Percentiles rank a stretch among this genome's conserved stretches.
Conservation (phyloP, 2,797 vertebrate species). For the Tangara arthus region DNA sequence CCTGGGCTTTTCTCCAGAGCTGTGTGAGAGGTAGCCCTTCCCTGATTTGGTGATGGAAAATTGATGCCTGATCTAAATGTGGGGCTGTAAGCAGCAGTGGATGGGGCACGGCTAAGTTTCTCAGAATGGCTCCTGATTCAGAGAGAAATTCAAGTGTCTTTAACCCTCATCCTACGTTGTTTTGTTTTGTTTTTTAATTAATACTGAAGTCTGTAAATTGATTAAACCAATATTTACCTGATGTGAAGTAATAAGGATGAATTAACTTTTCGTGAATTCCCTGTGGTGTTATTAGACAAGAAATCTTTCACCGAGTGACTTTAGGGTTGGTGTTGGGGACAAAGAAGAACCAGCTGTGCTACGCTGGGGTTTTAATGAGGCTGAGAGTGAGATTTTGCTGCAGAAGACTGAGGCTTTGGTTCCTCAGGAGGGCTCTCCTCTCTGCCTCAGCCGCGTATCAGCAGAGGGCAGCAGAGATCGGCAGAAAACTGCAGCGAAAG, state of each 20-base stretch:
- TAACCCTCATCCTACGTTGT: background rate
- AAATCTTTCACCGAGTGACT: background rate
- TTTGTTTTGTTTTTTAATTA: rapidly evolving
- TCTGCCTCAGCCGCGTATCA: background rate
- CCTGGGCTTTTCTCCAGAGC: background rate
- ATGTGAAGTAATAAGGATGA: background rate
- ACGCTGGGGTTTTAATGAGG: background rate
- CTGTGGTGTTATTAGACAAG: background rate
- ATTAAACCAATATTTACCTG: background rate
- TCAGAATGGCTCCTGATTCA: background rate
- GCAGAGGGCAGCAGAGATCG: slow-evolving; percentile 72
- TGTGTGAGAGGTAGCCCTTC: background rate
- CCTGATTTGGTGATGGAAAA: background rate
- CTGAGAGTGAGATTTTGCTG: background rate
- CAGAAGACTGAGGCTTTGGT: background rate
- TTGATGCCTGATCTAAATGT: background rate
- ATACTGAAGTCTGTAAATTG: background rate
- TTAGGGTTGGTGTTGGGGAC: background rate
- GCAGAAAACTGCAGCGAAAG: background rate
- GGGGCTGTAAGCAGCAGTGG: background rate
- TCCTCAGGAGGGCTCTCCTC: background rate
- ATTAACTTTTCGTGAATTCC: background rate
- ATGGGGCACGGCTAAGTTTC: background rate
- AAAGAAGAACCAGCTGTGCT: background rate
- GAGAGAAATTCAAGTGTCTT: background rate